Evolutionary conservation across 2,888 invertebrate species (phyloP).

Genomic region (Agriotes lineatus): DNA sequence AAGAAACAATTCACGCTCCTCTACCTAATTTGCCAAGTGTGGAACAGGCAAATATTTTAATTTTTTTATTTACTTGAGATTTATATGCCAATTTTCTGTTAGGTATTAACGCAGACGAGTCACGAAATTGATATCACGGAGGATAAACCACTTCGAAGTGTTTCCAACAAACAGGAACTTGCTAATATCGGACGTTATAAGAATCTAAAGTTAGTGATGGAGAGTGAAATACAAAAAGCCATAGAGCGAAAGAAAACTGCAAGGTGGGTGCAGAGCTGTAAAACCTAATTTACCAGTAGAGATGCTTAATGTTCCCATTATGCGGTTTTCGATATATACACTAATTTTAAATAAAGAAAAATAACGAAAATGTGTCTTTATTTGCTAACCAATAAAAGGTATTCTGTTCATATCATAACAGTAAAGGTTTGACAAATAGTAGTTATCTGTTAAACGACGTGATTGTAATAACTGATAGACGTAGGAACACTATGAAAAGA

Average conservation of each 20-base stretch:
- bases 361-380: too few relatives aligned
- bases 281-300: too few relatives aligned
- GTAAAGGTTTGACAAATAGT: too few relatives aligned
- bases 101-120: too few relatives aligned
- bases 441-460: too few relatives aligned
- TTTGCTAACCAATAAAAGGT: too few relatives aligned
- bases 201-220: slow-evolving; percentile 33
- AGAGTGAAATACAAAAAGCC: slow-evolving; percentile 33
- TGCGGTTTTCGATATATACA: too few relatives aligned
- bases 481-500: too few relatives aligned
- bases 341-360: too few relatives aligned
- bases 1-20: slow-evolving; percentile 40
- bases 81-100: neutral
- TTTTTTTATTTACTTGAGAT: neutral
- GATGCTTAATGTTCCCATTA: too few relatives aligned
- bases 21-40: slow-evolving; percentile 23
- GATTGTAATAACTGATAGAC: too few relatives aligned
- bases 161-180: neutral
- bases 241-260: slow-evolving; percentile 18
- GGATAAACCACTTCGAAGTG: neutral
- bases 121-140: neutral
- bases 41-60: neutral
- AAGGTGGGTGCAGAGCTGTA: slow-evolving; percentile 44
- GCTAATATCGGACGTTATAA: slow-evolving; percentile 17
- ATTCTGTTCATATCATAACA: too few relatives aligned